Base-by-base conservation (phyloP, 2,113 vertebrate species). In the Oryzias celebensis region DNA sequence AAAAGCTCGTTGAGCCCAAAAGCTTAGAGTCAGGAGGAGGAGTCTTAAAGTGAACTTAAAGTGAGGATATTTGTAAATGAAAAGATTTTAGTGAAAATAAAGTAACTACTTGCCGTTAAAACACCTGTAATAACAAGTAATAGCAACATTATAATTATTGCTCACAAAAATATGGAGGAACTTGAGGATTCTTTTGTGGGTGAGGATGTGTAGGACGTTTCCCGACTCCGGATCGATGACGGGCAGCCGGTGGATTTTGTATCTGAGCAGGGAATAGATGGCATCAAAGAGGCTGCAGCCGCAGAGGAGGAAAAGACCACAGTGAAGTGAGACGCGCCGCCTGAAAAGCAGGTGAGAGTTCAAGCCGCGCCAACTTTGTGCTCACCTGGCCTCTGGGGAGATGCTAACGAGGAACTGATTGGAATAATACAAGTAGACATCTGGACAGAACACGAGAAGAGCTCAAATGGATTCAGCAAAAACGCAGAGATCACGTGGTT, bases 121-220 rank as follows among this genome's bases (percentile, higher is more conserved):
- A 28, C 26, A 28, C 26, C 26, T 20, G 20, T 20, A 20, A 20
- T 20, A 20, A 20, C 1, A 20, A 20, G 26, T 26, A 1, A 3
- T 26, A 28, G 26, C 26, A 4, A 12, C 36, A 36, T 36, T 36
- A 2, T 12, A 3, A 13, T 3, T 1, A 10, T 51, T 3, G 44
- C 92, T 92, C 65, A 92, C 92, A 57, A 98, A 98, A 78, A 98
- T 92, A 61, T 96, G 93, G 44, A 99, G 93, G 85, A 98, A 98
- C 87, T 97, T 98, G 70, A 99, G 94, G 78, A 99, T 94, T 26
- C 97, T 90, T 63, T 99, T 99, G 88, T 99, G 97, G 0, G 97
- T 98, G 57, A 99, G 91, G 73, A 98, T 97, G 81, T 97, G 94
- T 31, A 99, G 89, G 71, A 97, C 94, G 0, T 95, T 92, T 5